These are phyloP conservation scores for Uria aalge DNA, from an alignment of 2,113 vertebrate genomes.

Conservation along the genomic window DNA sequence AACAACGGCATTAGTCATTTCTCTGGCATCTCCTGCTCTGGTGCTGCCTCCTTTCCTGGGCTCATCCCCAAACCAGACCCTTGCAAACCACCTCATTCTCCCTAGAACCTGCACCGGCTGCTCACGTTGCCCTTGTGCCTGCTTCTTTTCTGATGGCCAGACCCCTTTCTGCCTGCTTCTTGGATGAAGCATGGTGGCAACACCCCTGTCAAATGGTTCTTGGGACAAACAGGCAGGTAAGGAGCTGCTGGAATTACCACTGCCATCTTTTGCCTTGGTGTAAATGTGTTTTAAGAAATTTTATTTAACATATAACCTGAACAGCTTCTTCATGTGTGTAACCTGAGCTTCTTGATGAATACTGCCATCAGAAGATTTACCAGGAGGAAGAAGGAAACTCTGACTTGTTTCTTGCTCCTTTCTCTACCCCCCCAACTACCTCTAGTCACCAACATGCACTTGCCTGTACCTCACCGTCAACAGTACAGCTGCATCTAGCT, in stretches of 20 bases:
- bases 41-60: neutral
- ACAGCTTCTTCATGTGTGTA: neutral
- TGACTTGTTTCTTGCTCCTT: neutral
- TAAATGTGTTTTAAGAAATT: neutral
- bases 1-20: conserved; percentile 21
- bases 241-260: neutral
- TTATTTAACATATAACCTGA: neutral
- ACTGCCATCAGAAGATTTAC: neutral
- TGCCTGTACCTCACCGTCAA: neutral
- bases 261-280: neutral
- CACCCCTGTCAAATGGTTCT: neutral
- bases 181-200: neutral
- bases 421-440: neutral
- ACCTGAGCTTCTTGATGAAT: neutral
- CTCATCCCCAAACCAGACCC: neutral
- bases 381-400: neutral
- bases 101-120: neutral
- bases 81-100: neutral
- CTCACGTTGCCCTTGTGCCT: neutral
- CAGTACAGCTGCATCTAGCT: neutral
- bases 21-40: neutral
- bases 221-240: neutral
- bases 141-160: neutral
- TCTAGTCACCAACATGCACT: neutral
- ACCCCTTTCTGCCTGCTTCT: neutral